These are phyloP conservation scores for Epinephelus fuscoguttatus DNA, from an alignment of 2,113 vertebrate species.

Conservation along the genomic window DNA sequence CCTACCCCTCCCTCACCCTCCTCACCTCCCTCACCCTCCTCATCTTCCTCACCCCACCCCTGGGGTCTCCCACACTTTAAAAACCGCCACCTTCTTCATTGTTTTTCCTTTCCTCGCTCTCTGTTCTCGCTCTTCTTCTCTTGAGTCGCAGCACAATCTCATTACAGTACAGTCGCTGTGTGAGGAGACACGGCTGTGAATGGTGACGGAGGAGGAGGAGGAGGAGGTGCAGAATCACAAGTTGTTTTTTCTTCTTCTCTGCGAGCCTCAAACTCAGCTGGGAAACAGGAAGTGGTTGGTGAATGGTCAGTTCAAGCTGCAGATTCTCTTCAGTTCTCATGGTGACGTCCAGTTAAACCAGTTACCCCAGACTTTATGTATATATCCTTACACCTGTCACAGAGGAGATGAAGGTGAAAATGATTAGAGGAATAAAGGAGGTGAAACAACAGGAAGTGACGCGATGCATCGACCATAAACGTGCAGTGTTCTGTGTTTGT, in stretches of 20 bases:
- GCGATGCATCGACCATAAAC: too few relatives aligned
- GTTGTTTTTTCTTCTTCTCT: neutral
- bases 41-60: neutral
- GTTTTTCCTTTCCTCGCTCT: neutral
- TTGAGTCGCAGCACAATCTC: conserved; percentile 18
- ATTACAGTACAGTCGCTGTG: conserved; percentile 7
- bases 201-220: neutral
- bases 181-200: neutral
- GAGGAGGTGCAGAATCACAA: neutral
- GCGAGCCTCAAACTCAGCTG: neutral
- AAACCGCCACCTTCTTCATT: conserved; percentile 4
- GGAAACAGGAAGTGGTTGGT: too few relatives aligned
- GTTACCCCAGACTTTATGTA: too few relatives aligned
- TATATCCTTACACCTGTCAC: too few relatives aligned
- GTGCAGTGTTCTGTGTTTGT: too few relatives aligned
- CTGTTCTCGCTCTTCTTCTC: conserved; percentile 3
- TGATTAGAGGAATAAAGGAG: too few relatives aligned
- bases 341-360: too few relatives aligned
- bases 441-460: too few relatives aligned
- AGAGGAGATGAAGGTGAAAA: too few relatives aligned
- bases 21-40: neutral
- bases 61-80: conserved; percentile 43
- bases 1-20: neutral
- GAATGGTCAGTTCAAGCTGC: neutral
- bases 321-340: neutral